Conservation (phyloP, 2,888 invertebrate genomes). For the Dasypolia templi region DNA sequence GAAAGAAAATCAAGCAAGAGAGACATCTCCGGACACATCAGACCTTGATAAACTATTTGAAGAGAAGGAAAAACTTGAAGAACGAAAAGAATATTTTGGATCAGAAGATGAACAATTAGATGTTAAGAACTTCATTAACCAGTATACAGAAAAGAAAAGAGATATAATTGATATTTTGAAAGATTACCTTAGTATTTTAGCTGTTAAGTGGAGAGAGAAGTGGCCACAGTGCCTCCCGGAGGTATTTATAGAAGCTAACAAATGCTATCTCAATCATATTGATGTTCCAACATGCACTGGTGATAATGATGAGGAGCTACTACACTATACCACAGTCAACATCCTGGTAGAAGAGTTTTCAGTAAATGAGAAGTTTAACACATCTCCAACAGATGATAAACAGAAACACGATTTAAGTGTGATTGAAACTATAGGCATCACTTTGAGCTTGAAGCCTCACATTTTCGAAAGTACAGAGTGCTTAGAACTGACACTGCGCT, state of each 20-base stretch:
- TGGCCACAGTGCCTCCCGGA: slow-evolving; percentile 92
- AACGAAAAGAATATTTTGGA: slow-evolving; percentile 91
- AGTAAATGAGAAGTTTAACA: slow-evolving; percentile 81
- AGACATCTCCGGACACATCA: slow-evolving; percentile 91
- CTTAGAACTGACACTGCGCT: slow-evolving; percentile 81
- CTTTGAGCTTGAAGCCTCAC: slow-evolving; percentile 81
- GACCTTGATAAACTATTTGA: slow-evolving; percentile 92
- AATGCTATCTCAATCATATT: slow-evolving; percentile 87
- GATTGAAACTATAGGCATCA: slow-evolving; percentile 82
- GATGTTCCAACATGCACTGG: slow-evolving; percentile 83
- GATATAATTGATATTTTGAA: slow-evolving; percentile 91
- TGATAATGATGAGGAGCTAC: slow-evolving; percentile 79
- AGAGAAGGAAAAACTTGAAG: slow-evolving; percentile 80
- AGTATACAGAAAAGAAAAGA: slow-evolving; percentile 89
- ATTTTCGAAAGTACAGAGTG: slow-evolving; percentile 80
- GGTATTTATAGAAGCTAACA: slow-evolving; percentile 91
- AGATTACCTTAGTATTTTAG: slow-evolving; percentile 90
- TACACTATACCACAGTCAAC: slow-evolving; percentile 82
- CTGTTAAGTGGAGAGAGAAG: slow-evolving; percentile 91
- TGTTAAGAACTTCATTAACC: slow-evolving; percentile 91
- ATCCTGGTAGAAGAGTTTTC: slow-evolving; percentile 84
- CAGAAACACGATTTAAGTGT: slow-evolving; percentile 79
- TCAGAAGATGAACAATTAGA: slow-evolving; percentile 92
- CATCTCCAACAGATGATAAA: slow-evolving; percentile 71
- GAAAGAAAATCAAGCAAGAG: slow-evolving; percentile 84